Evolutionary conservation across 2,113 vertebrate genomes (phyloP).

Genomic region (Motacilla alba): DNA sequence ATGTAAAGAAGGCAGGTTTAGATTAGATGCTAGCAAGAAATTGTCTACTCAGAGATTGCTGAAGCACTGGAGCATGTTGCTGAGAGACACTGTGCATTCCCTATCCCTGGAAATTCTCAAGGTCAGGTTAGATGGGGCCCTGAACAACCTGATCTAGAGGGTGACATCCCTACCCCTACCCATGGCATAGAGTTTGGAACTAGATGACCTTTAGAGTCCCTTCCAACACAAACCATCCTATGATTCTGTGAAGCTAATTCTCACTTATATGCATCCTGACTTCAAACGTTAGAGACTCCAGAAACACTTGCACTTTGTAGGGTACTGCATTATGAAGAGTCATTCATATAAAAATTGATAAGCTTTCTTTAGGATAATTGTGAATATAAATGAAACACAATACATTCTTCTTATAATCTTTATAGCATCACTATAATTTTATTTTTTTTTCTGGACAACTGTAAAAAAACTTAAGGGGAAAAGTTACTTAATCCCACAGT

Average conservation of each 20-base stretch:
- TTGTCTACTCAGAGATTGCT: not conserved
- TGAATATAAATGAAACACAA: not conserved
- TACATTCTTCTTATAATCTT: not conserved
- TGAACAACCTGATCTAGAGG: not conserved
- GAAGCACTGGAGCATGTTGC: not conserved
- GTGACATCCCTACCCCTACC: too few species aligned
- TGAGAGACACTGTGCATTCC: too few species aligned
- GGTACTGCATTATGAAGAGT: not conserved
- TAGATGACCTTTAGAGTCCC: not conserved
- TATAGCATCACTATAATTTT: not conserved
- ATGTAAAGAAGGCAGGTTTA: not conserved
- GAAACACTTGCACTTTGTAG: not conserved
- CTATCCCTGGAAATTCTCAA: not conserved
- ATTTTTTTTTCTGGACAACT: not conserved
- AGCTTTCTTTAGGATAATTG: not conserved
- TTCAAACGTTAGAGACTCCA: not conserved
- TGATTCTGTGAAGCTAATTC: not conserved
- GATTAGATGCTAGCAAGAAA: not conserved
- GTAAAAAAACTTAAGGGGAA: not conserved
- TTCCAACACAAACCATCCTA: not conserved
- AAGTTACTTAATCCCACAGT: not conserved
- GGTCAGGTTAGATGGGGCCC: not conserved
- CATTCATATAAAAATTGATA: not conserved
- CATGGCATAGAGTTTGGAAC: not conserved
- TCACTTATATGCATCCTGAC: not conserved